These are phyloP conservation scores for Pholis gunnellus DNA, from an alignment of 2,113 vertebrate species.

Conservation along the genomic window DNA sequence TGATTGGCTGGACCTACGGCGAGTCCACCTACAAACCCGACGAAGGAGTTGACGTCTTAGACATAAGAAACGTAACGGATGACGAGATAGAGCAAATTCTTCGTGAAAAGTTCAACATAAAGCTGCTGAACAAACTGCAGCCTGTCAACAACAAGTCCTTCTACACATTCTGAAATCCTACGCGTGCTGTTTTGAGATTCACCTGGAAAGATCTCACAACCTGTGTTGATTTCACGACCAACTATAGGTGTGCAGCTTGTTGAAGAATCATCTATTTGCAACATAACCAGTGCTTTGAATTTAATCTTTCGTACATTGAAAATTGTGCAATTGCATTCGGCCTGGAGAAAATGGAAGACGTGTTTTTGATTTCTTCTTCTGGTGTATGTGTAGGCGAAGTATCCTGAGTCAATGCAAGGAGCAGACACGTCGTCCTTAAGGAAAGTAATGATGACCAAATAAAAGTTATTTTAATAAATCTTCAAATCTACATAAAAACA, in stretches of 20 bases:
- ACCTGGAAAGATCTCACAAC: background rate
- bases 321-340: background rate
- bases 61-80: conserved; percentile 81
- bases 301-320: background rate
- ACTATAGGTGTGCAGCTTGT: background rate
- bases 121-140: conserved; percentile 81
- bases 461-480: background rate
- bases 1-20: conserved; percentile 87
- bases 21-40: conserved; percentile 87
- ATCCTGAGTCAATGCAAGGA: background rate
- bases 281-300: background rate
- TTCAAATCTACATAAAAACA: background rate
- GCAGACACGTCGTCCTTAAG: background rate
- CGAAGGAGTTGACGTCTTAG: conserved; percentile 84
- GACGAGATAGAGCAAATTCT: conserved; percentile 85
- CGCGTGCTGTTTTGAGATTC: background rate
- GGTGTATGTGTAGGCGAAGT: background rate
- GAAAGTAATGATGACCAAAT: background rate
- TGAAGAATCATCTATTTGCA: background rate
- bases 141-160: conserved; percentile 66
- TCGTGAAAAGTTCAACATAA: conserved; percentile 84
- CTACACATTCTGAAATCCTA: conserved; percentile 44
- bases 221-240: background rate
- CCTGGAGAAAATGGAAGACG: background rate
- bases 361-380: background rate